Percentiles rank a stretch among this genome's conserved stretches.
Conservation (phyloP, 1,140 invertebrate species). For the Drosophila lacertosa region DNA sequence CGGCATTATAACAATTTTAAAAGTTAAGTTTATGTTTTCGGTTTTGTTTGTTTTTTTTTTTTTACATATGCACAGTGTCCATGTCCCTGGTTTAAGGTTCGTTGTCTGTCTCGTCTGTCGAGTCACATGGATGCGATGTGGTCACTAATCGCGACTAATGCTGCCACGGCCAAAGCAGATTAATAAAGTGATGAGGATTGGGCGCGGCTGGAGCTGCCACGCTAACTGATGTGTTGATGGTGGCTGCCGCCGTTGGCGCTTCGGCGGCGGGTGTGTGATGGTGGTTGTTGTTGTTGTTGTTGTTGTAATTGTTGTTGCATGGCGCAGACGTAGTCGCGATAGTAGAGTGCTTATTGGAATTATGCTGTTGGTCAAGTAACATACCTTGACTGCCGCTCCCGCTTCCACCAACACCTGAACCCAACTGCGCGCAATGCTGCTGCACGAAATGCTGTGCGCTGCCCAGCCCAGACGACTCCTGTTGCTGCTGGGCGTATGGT, state of each 20-base stretch:
- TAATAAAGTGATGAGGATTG: slow-evolving; percentile 82
- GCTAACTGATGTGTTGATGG: slow-evolving; percentile 50
- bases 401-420: slow-evolving; percentile 43
- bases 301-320: slow-evolving; percentile 81
- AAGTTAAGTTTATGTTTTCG: slow-evolving; percentile 59
- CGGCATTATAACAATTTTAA: slow-evolving; percentile 78
- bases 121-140: slow-evolving; percentile 46
- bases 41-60: slow-evolving; percentile 50
- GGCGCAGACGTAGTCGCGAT: slow-evolving; percentile 70
- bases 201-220: slow-evolving; percentile 60
- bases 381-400: slow-evolving; percentile 78
- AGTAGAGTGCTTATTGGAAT: slow-evolving; percentile 81
- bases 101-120: slow-evolving; percentile 44
- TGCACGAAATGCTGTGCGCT: slow-evolving; percentile 71
- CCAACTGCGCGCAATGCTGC: slow-evolving; percentile 76
- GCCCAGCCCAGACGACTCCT: slow-evolving; percentile 41
- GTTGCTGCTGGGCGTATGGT: slow-evolving; percentile 72
- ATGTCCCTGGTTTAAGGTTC: slow-evolving; percentile 44
- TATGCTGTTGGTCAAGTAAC: slow-evolving; percentile 84
- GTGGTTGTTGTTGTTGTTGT: slow-evolving; percentile 73
- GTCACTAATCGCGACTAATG: slow-evolving; percentile 55
- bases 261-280: slow-evolving; percentile 57
- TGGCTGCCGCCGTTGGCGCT: slow-evolving; percentile 45
- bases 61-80: slow-evolving; percentile 79
- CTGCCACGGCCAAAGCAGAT: slow-evolving; percentile 83